Conservation (phyloP, 2,113 vertebrate species). For the Steatornis caripensis region DNA sequence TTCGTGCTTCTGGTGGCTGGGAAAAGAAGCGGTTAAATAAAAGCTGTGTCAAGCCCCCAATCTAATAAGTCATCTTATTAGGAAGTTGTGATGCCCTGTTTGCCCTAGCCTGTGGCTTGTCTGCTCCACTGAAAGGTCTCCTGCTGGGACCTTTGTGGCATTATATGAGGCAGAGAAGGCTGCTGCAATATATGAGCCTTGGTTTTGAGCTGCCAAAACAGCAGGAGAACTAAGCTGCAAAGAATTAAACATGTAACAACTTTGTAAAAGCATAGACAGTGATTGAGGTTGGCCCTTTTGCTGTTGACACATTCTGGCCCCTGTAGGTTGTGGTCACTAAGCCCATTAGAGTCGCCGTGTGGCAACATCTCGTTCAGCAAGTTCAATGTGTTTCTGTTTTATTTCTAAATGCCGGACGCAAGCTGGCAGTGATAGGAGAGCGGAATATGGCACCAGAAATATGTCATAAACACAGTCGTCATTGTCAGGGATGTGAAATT, state of each 20-base stretch:
- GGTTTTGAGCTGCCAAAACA: conserved; percentile 61
- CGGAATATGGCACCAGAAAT: conserved; percentile 45
- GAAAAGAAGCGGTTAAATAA: conserved; percentile 63
- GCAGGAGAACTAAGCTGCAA: conserved; percentile 71
- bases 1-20: background rate
- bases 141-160: conserved; percentile 55
- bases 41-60: conserved; percentile 48
- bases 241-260: conserved; percentile 75
- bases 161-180: conserved; percentile 44
- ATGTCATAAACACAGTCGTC: conserved; percentile 67
- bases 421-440: conserved; percentile 37
- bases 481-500: conserved; percentile 66
- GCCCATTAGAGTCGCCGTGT: conserved; percentile 70
- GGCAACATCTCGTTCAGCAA: conserved; percentile 71
- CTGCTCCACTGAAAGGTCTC: conserved; percentile 65
- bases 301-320: conserved; percentile 76
- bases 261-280: conserved; percentile 70
- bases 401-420: conserved; percentile 68
- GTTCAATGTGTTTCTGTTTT: conserved; percentile 77
- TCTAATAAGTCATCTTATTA: conserved; percentile 65
- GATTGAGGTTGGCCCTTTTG: conserved; percentile 68
- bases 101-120: conserved; percentile 60
- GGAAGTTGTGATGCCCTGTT: conserved; percentile 66
- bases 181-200: conserved; percentile 61
- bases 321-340: conserved; percentile 76